Percentiles rank a stretch among this genome's conserved stretches.
Evolutionary conservation across 2,113 vertebrate species (phyloP).

Genomic region (Vanacampus margaritifer): DNA sequence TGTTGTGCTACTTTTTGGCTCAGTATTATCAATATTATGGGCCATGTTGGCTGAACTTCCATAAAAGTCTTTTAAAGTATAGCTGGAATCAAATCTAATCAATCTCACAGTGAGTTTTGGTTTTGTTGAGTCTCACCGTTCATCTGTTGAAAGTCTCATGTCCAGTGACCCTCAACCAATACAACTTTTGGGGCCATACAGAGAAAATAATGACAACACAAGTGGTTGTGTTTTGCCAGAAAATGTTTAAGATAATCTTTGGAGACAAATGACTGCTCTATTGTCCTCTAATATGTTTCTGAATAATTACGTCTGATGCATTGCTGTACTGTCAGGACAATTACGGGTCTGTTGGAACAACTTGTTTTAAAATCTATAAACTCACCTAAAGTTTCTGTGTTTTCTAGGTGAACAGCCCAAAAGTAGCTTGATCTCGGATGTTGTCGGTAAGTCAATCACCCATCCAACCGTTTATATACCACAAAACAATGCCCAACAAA

Average conservation of each 20-base stretch:
- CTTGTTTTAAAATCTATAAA: background rate
- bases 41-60: background rate
- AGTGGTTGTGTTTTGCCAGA: no score
- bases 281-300: background rate
- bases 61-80: background rate
- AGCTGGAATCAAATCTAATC: no score
- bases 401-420: slow-evolving; percentile 53
- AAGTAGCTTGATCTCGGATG: slow-evolving; percentile 29
- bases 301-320: background rate
- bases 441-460: slow-evolving; percentile 35
- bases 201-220: no score
- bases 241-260: background rate
- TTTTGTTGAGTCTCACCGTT: background rate
- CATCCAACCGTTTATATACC: background rate
- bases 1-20: background rate
- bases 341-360: background rate
- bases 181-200: no score
- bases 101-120: no score
- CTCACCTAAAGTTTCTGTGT: slow-evolving; percentile 13
- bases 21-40: background rate
- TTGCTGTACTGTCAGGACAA: background rate
- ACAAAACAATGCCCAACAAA: background rate
- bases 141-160: background rate
- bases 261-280: background rate
- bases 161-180: no score